Evolutionary conservation across 2,113 vertebrate genomes (phyloP), one percentile per base, ranked within the genome.

Genomic region (Cyphomyrus discorhynchus): DNA sequence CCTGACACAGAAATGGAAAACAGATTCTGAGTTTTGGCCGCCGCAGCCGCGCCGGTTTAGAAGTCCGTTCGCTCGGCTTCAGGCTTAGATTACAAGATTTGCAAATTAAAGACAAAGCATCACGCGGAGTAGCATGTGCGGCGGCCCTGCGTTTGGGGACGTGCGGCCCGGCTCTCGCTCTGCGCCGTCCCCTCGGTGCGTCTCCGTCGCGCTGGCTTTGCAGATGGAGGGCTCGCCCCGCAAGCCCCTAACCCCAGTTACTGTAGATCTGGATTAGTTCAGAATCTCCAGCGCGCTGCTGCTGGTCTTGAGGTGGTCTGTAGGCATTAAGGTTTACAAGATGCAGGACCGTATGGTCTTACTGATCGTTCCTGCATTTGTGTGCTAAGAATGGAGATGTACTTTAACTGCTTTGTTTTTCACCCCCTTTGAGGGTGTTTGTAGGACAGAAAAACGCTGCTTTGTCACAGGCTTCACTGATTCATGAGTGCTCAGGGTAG

Each of bases 1-100:
- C 96, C 94, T 98, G 97, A 98, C 96, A 96, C 96, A 95, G 92
- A 97, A 99, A 99, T 99, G 96, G 96, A 97, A 99, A 99, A 96
- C 98, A 99, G 96, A 98, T 97, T 96, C 96, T 93, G 92, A 89
- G 93, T 96, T 94, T 98, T 99, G 97, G 98, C 98, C 92, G 94
- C 94, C 96, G 93, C 70, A 94, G 88, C 94, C 50, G 8, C 93
- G 93, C 96, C 96, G 97, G 95, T 97, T 98, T 97, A 95, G 96
- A 96, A 96, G 95, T 95, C 96, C 95, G 94, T 97, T 96, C 96
- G 96, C 95, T 96, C 97, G 96, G 94, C 97, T 97, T 95, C 93
- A 95, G 96, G 97, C 96, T 98, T 98, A 97, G 96, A 97, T 98
- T 97, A 98, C 97, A 97, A 97, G 97, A 98, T 98, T 96, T 98